Evolutionary conservation across 2,797 vertebrate species (phyloP), one percentile per base, ranked within the genome.

Genomic region (Centropyge bicolor): DNA sequence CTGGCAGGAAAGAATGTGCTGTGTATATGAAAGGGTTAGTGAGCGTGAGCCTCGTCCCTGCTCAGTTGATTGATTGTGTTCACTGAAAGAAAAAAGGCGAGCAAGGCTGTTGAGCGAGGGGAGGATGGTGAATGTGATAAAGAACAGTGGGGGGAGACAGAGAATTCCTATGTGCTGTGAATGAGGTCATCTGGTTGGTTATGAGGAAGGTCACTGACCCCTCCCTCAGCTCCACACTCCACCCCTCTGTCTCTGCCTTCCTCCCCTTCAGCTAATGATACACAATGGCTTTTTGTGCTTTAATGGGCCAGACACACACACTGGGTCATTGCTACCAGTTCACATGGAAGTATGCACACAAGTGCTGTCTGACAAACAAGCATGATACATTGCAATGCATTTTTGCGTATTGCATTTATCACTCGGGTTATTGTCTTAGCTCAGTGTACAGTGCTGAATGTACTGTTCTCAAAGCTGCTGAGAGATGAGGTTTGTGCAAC

Each of bases 111-210:
- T 1, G 46, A 80, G 78, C 24, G n/a, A 74, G 72, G 66, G 80
- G 77, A 83, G 75, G 81, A 76, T 65, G 68, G 82, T 56, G 78
- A 74, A 83, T 85, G 86, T 85, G 82, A 87, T 91, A 73, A 86
- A 88, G 86, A 92, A 85, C 61, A 79, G 84, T 55, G 66, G 84
- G 74, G 80, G 69, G 87, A 77, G 77, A 87, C 88, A 89, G 81
- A 92, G 89, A 76, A 90, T 89, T 93, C 83, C 88, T 91, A 74
- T 93, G 89, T 92, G 88, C 89, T 94, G 87, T 90, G 93, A 95
- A 95, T 96, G 93, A 95, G 95, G 95, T 95, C 95, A 95, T 93
- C 85, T 89, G 82, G 86, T 86, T 86, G 79, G 91, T 82, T 86
- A 75, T 84, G 86, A 90, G 89, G 81, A 90, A 89, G 91, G 93